Evolutionary conservation across 2,888 invertebrate species (phyloP), one percentile per base, ranked within the genome.

Genomic region (Eulithis testata): DNA sequence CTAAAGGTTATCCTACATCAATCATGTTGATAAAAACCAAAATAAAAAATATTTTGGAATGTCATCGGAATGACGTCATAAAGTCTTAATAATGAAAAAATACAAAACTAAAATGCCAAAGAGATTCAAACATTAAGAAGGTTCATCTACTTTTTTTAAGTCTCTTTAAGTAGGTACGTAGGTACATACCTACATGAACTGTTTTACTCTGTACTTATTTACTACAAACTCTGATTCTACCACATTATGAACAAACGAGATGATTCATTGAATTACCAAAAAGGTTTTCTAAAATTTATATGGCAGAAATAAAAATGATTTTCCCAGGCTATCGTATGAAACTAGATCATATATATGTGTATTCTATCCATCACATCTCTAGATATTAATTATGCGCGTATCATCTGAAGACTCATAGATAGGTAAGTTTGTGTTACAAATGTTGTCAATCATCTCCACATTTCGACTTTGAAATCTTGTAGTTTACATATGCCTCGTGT

Each of bases 401-500:
- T 56, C 31, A 44, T 43, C 43, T 44, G 21, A 11, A 51, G 50
- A 3, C 36, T 51, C 31, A 49, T 63, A 49, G 21, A 2, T 21
- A 21, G 21, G 21, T 21, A 21, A 21, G 21, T 21, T 21, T 21
- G 21, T 53, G 63, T 59, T 47, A 31, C 5, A 63, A 59, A 53
- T 8, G n/a, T 31, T 9, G 55, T 60, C 56, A 60, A 60, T 51
- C 49, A 56, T 52, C 51, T 40, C 52, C 37, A 11, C 8, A n/a
- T 47, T 44, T 40, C 45, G 37, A 54, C 11, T 43, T 44, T 36
- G 37, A 36, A 55, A 21, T n/a, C 3, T 37, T 50, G 27, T 43
- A 62, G 6, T 79, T 86, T 96, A 98, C 98, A 98, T 98, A 94
- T 99, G 99, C 90, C 99, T 95, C 80, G 98, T 98, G 93, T 98